Percentiles rank a stretch among this genome's conserved stretches.
Conservation (phyloP, 1,140 invertebrate genomes). For the Apolygus lucorum region DNA sequence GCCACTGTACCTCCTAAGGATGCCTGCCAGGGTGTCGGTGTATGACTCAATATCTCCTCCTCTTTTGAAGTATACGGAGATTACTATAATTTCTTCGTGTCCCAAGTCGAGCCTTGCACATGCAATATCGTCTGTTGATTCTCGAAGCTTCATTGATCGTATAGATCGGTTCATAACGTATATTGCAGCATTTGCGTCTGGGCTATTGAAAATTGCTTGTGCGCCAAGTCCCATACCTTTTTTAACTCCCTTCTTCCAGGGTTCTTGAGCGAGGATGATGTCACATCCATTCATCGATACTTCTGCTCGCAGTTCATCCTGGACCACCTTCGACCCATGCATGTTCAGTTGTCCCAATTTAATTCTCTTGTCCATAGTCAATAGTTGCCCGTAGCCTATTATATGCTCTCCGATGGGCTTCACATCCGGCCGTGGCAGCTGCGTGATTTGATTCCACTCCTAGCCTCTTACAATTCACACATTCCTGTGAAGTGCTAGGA, state of each 20-base stretch:
- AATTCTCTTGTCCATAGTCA: background rate
- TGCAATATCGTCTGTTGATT: background rate
- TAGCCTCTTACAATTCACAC: background rate
- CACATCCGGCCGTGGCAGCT: background rate
- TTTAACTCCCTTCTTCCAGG: background rate
- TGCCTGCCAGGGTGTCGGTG: background rate
- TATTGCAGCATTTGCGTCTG: background rate
- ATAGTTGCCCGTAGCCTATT: background rate
- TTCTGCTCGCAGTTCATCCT: background rate
- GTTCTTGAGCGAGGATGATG: background rate
- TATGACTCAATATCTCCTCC: background rate
- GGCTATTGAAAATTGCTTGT: background rate
- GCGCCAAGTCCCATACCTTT: background rate
- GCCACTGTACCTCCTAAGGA: background rate
- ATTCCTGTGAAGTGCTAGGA: background rate
- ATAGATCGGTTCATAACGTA: background rate
- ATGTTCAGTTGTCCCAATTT: constrained; percentile 3
- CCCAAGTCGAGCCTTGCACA: background rate
- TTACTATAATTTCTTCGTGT: background rate
- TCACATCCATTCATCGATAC: background rate
- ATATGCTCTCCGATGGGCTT: background rate
- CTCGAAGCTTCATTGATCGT: background rate
- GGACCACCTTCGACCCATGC: background rate
- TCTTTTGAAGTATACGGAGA: background rate
- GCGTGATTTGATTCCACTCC: background rate